Percentiles rank a stretch among this genome's conserved stretches.
phyloP scores from a whole-genome alignment of 1,140 invertebrate genomes.

The Calycopis cecrops region DNA sequence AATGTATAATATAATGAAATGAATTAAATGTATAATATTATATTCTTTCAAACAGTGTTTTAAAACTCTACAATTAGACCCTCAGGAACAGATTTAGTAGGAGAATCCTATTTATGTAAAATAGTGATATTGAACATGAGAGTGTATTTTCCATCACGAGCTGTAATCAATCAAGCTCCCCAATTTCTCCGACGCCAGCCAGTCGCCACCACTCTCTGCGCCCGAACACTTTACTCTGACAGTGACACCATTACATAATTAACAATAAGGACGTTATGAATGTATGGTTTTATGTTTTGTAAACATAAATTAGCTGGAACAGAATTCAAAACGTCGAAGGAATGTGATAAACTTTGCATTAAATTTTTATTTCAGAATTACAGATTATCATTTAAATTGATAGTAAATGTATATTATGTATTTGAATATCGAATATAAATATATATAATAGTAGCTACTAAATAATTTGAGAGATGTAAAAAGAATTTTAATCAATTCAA shows the following conservation, averaged over 20 bases:
- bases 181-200: not conserved
- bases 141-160: constrained; percentile 8
- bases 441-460: too few species aligned
- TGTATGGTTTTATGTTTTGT: not conserved
- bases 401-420: not conserved
- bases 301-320: not conserved
- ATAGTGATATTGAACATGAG: not conserved
- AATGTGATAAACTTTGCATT: not conserved
- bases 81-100: too few species aligned
- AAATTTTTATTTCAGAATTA: not conserved
- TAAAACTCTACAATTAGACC: too few species aligned
- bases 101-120: constrained; percentile 8
- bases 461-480: too few species aligned
- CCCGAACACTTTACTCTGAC: constrained; percentile 7
- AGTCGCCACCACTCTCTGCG: not conserved
- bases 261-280: not conserved
- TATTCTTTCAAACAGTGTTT: too few species aligned
- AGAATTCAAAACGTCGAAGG: not conserved
- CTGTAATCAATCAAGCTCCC: not conserved
- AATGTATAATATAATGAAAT: too few species aligned
- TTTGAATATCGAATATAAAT: not conserved
- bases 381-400: not conserved
- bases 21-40: too few species aligned
- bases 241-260: constrained; percentile 6
- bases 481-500: too few species aligned